Conservation (phyloP, 2,888 invertebrate genomes). For the Pseudococcus viburni region DNA sequence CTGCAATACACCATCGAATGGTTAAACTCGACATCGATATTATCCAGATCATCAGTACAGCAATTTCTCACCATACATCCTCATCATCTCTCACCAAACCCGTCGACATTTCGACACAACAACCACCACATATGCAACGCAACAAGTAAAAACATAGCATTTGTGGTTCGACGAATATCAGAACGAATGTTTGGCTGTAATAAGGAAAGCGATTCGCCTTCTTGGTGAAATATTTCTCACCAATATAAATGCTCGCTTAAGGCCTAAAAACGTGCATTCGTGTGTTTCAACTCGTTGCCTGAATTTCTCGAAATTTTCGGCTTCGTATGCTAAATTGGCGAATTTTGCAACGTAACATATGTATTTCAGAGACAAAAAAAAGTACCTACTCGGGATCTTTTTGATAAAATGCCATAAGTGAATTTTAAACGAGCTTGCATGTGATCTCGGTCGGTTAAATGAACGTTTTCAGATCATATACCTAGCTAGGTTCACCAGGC, state of each 20-base stretch:
- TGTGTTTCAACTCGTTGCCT: too few species aligned
- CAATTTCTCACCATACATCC: too few species aligned
- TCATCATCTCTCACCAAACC: too few species aligned
- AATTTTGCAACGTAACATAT: not conserved
- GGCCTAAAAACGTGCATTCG: not conserved
- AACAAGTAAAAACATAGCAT: slow-evolving; percentile 22
- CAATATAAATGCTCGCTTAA: not conserved
- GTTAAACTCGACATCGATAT: too few species aligned
- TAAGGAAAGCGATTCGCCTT: not conserved
- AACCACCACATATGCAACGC: not conserved
- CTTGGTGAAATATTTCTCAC: not conserved
- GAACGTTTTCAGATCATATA: not conserved
- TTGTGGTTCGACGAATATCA: not conserved
- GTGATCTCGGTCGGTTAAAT: not conserved
- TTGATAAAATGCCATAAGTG: not conserved
- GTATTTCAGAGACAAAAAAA: not conserved
- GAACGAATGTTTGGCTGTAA: not conserved
- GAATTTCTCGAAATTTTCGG: too few species aligned
- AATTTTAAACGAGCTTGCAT: not conserved
- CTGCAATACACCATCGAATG: too few species aligned
- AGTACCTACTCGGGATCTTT: not conserved
- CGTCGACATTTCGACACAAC: not conserved
- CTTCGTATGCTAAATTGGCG: not conserved
- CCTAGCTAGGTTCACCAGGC: too few species aligned
- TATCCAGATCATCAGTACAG: too few species aligned